Conservation (phyloP, 2,797 vertebrate species). For the Vespertilio murinus region DNA sequence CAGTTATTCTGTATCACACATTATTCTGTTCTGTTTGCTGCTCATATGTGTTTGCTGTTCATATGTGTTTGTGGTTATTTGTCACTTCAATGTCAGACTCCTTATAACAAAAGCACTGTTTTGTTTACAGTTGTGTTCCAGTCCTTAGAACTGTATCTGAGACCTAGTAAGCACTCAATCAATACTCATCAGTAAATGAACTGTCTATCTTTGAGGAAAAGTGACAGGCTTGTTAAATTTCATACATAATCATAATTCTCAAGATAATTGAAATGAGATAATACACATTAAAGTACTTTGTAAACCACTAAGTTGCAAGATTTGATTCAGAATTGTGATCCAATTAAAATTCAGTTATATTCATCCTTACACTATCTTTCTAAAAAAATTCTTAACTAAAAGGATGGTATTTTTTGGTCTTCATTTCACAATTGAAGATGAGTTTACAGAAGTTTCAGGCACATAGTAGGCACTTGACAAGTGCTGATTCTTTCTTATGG, state of each 20-base stretch:
- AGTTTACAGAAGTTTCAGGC: not conserved
- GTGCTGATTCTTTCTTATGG: not conserved
- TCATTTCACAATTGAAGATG: not conserved
- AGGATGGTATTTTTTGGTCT: not conserved
- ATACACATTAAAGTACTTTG: not conserved
- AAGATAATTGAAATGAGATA: slow-evolving; percentile 4
- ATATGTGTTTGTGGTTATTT: not conserved
- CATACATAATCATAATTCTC: not conserved
- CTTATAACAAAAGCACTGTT: not conserved
- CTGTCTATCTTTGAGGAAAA: slow-evolving; percentile 4
- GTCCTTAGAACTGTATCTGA: not conserved
- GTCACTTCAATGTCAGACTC: not conserved
- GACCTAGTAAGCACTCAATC: not conserved
- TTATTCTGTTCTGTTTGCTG: not conserved
- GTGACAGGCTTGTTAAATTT: not conserved
- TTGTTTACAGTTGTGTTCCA: not conserved
- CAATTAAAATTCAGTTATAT: not conserved
- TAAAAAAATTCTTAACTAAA: not conserved
- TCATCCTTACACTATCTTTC: not conserved
- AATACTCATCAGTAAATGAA: not conserved
- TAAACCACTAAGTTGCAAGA: not conserved
- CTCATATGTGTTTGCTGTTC: not conserved
- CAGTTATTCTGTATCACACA: not conserved
- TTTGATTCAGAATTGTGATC: not conserved
- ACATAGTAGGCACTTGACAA: not conserved